phyloP scores from a whole-genome alignment of 2,113 vertebrate genomes.

The Poicephalus gulielmi region DNA sequence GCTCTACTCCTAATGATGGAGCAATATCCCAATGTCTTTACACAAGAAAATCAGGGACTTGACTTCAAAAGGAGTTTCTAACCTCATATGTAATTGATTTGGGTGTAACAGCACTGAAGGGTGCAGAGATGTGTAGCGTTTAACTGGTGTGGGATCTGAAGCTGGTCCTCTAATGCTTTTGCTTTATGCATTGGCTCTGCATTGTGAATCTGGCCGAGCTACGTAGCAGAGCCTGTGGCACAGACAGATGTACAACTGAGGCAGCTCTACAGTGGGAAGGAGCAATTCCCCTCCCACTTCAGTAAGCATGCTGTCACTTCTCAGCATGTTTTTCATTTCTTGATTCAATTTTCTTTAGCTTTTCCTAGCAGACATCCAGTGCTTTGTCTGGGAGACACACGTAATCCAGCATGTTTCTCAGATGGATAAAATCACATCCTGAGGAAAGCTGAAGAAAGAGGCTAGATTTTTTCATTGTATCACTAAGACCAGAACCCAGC shows the following conservation, averaged over 20 bases:
- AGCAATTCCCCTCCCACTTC: background rate
- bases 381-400: background rate
- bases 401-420: background rate
- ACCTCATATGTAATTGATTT: background rate
- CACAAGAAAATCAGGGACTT: background rate
- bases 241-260: background rate
- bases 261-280: background rate
- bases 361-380: background rate
- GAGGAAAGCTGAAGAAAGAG: background rate
- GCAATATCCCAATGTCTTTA: background rate
- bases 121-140: background rate
- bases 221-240: background rate
- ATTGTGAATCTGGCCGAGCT: background rate
- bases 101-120: background rate
- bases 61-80: background rate
- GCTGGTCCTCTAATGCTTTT: background rate
- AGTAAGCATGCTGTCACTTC: background rate
- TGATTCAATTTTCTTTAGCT: background rate
- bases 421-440: background rate
- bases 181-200: background rate
- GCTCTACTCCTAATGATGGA: background rate
- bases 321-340: background rate
- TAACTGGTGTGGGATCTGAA: background rate
- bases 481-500: background rate
- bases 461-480: background rate